phyloP scores from a whole-genome alignment of 2,888 invertebrate species.

The Mactromeris polynyma region DNA sequence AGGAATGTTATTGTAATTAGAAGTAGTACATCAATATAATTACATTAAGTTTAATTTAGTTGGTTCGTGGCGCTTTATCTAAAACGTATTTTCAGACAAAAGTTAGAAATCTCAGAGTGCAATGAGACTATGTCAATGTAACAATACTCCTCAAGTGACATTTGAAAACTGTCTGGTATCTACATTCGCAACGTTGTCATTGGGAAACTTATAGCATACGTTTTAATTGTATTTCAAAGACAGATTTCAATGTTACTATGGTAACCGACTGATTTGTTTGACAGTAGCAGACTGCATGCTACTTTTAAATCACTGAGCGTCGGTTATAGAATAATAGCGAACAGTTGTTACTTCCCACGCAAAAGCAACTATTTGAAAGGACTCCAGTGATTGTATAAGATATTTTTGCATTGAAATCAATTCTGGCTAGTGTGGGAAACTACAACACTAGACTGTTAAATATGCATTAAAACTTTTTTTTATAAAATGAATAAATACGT shows the following conservation, averaged over 20 bases:
- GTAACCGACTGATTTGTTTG: conserved; percentile 5
- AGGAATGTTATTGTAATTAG: too few species aligned
- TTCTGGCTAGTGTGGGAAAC: too few species aligned
- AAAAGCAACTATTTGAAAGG: not conserved
- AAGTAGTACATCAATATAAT: not conserved
- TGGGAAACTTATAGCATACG: not conserved
- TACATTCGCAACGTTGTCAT: not conserved
- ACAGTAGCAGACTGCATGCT: not conserved
- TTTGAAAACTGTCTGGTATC: not conserved
- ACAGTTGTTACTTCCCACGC: not conserved
- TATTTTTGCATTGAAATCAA: too few species aligned
- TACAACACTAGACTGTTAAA: too few species aligned
- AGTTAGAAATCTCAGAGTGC: too few species aligned
- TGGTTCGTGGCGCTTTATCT: too few species aligned
- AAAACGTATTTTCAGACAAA: too few species aligned
- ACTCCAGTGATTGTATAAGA: too few species aligned
- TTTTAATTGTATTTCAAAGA: not conserved
- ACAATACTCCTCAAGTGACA: not conserved
- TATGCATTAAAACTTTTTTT: too few species aligned
- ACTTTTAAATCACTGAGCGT: not conserved
- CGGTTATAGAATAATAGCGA: not conserved
- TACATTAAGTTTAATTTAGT: not conserved
- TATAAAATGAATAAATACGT: too few species aligned
- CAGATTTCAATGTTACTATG: not conserved
- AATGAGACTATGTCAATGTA: too few species aligned